phyloP scores from a whole-genome alignment of 2,797 vertebrate species.

The Enteromius unitaeniatus region DNA sequence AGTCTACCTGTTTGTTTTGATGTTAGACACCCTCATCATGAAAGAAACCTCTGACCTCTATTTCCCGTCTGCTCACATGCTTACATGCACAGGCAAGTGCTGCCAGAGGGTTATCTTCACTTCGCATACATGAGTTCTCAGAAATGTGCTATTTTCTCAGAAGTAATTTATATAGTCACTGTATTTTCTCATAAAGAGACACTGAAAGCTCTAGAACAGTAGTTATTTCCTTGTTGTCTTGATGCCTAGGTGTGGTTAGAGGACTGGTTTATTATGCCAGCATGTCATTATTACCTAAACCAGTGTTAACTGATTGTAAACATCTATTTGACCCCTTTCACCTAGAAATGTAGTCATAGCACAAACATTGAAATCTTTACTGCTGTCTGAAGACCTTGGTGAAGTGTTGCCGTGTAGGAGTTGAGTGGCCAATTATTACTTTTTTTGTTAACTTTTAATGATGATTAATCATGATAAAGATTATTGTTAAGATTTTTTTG shows the following conservation, averaged over 20 bases:
- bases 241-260: constrained; percentile 10
- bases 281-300: constrained; percentile 2
- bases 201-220: constrained; percentile 14
- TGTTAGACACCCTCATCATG: constrained; percentile 39
- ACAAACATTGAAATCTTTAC: neutral
- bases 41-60: constrained; percentile 21
- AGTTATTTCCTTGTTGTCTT: constrained; percentile 20
- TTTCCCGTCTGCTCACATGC: constrained; percentile 13
- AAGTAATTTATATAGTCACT: constrained; percentile 33
- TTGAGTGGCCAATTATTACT: neutral
- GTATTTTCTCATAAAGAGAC: constrained; percentile 7
- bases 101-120: constrained; percentile 24
- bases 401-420: neutral
- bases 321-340: neutral
- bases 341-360: neutral
- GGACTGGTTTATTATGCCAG: constrained; percentile 4
- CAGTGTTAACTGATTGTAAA: neutral
- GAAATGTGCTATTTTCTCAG: constrained; percentile 46
- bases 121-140: constrained; percentile 20
- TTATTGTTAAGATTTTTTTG: neutral
- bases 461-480: neutral
- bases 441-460: neutral
- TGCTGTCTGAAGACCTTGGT: neutral
- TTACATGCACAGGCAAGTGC: constrained; percentile 26
- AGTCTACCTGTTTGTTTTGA: constrained; percentile 34